A percentile compares a stretch with the other conserved stretches of the same genome.
These are phyloP conservation scores for Lepidurus packardi DNA, from an alignment of 1,140 invertebrate genomes.

Conservation along the genomic window DNA sequence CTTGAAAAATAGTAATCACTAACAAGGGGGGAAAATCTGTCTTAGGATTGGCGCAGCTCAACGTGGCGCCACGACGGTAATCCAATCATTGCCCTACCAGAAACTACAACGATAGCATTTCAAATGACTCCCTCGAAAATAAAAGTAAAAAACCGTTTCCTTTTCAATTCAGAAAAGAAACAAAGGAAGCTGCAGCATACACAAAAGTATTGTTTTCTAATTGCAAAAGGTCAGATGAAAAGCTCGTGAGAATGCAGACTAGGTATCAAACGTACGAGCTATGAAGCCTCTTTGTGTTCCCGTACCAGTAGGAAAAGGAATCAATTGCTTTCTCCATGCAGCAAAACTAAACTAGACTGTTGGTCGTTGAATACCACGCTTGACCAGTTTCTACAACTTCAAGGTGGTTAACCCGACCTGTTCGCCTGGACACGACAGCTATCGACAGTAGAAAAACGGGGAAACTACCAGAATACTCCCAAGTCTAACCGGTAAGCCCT, in stretches of 20 bases:
- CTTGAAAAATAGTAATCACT: background rate
- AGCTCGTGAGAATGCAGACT: background rate
- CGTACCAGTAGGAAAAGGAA: background rate
- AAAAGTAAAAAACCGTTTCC: background rate
- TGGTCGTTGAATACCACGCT: background rate
- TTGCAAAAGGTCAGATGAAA: background rate
- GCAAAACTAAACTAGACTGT: background rate
- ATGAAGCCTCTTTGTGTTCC: background rate
- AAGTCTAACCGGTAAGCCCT: background rate
- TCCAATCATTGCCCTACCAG: background rate
- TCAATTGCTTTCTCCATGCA: background rate
- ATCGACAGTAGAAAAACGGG: background rate
- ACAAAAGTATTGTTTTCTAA: background rate
- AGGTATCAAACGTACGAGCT: too few relatives aligned
- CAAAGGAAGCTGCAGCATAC: background rate
- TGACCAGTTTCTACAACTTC: background rate
- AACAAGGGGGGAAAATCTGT: constrained; percentile 11
- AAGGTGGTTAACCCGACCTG: background rate
- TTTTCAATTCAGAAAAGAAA: background rate
- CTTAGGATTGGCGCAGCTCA: constrained; percentile 5
- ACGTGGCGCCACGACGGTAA: constrained; percentile 14
- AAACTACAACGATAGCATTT: constrained; percentile 11
- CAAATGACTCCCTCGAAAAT: background rate
- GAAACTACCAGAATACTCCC: background rate
- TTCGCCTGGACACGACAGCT: background rate